Evolutionary conservation across 2,888 invertebrate species (phyloP), one percentile per base, ranked within the genome.

Genomic region (Abrostola triplasia): DNA sequence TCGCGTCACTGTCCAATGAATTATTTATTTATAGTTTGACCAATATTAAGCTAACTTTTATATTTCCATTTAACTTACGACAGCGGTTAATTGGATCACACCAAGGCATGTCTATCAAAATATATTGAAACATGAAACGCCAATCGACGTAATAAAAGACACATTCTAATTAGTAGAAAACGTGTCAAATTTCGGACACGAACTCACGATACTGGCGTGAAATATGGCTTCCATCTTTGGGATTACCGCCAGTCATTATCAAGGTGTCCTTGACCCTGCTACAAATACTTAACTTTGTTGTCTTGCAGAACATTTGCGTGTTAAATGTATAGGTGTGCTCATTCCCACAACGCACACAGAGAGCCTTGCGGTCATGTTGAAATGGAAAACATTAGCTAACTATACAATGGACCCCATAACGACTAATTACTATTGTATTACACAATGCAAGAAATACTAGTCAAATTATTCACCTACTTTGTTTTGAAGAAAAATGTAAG

Each of bases 271-370:
- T 78, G 75, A 79, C 78, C 72, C 70, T 75, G 58, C 67, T 59
- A 63, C 57, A 77, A 67, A 69, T 40, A 64, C 69, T 58, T 59
- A 61, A 49, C 69, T 67, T 61, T 53, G 44, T 64, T 63, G 64
- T 64, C 59, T 69, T 76, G 51, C 54, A 63, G 54, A 65, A 72
- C 59, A 61, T 76, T 70, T 64, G 59, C 64, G 67, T 68, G 56
- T 68, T 73, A 66, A 73, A 76, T 59, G 72, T 79, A 73, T 64
- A 67, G 59, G 57, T 78, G 88, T 83, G 60, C 87, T 68, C 80
- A 83, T 90, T 90, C 89, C 83, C 89, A 89, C 88, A 79, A 64
- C 55, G 66, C 70, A 79, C 76, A 71, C 59, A 59, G 62, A 79
- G 67, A 77, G 73, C 76, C 70, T 57, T 78, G 84, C 82, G 83